Base-by-base conservation (phyloP, 2,797 vertebrate genomes). In the Pangasius larnaudii region DNA sequence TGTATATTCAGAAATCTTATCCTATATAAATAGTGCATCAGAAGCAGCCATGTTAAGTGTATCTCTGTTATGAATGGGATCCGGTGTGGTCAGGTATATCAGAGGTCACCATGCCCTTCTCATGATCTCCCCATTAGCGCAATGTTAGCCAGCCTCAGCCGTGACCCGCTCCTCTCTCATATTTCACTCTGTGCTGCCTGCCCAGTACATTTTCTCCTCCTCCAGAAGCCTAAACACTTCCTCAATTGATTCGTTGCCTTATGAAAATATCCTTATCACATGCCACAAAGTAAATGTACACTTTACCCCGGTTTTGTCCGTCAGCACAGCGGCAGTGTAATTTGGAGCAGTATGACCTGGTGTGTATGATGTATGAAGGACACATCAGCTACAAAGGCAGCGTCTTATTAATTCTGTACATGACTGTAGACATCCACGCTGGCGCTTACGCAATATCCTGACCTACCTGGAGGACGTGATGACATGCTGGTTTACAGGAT, bases 61-160 rank as follows among this genome's bases (percentile, higher is more conserved):
- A 27, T 61, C 19, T 63, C 22, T 19, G 53, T 71, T 75, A 56
- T 79, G 65, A 79, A 82, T 36, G n/a, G 33, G 36, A 5, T 46
- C 22, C 27, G 16, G 19, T 80, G 65, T 67, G n/a, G n/a, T 67
- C 30, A 49, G 33, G 63, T 85, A 81, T 5, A 36, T 19, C 19
- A 74, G 61, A 86, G 85, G 67, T 86, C 86, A 42, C 56, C 18
- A 6, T 87, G 88, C 71, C 90, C 89, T 87, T 91, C 87, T 42
- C 39, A 18, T 87, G 85, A 90, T 83, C 89, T 61, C 78, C 33
- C 51, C 63, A 61, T 67, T 59, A 85, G 36, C 27, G 61, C 49
- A 53, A 18, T 27, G 27, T 53, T 85, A n/a, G 42, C 63, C 42
- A 30, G 53, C 5, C 39, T 72, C 33, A 53, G 46, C 72, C 27